phyloP scores from a whole-genome alignment of 2,888 invertebrate genomes.

The Ochropleura plecta region DNA sequence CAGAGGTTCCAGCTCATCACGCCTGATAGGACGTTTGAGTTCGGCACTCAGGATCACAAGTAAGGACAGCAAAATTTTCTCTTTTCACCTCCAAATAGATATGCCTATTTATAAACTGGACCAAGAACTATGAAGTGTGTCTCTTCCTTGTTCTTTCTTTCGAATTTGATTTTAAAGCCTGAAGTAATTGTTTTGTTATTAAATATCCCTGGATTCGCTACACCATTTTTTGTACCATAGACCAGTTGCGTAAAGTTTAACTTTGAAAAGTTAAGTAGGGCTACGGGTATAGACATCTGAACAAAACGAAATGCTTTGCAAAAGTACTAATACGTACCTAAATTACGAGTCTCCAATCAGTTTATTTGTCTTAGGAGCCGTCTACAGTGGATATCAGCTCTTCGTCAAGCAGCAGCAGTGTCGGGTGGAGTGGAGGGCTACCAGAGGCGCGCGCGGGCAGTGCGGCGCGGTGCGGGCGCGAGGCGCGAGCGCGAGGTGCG shows the following conservation, averaged over 20 bases:
- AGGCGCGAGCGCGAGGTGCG: constrained; percentile 90
- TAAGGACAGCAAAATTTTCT: constrained; percentile 68
- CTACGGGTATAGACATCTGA: neutral
- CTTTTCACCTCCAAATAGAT: neutral
- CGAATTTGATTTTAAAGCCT: neutral
- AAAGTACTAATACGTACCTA: too few relatives aligned
- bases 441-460: constrained; percentile 91
- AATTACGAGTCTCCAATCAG: neutral
- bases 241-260: neutral
- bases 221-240: neutral
- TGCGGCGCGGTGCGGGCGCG: constrained; percentile 89
- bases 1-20: constrained; percentile 93
- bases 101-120: neutral
- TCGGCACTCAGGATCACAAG: constrained; percentile 94
- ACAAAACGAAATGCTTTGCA: neutral
- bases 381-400: constrained; percentile 94
- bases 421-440: constrained; percentile 93
- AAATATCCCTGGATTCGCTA: neutral
- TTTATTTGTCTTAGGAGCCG: constrained; percentile 87
- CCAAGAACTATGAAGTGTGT: neutral
- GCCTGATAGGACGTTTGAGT: constrained; percentile 93
- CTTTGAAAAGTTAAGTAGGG: neutral
- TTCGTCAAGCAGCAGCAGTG: constrained; percentile 93
- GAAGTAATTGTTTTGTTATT: neutral
- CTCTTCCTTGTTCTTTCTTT: neutral